Conservation (phyloP, 2,888 invertebrate genomes). For the Melipona bicolor region DNA sequence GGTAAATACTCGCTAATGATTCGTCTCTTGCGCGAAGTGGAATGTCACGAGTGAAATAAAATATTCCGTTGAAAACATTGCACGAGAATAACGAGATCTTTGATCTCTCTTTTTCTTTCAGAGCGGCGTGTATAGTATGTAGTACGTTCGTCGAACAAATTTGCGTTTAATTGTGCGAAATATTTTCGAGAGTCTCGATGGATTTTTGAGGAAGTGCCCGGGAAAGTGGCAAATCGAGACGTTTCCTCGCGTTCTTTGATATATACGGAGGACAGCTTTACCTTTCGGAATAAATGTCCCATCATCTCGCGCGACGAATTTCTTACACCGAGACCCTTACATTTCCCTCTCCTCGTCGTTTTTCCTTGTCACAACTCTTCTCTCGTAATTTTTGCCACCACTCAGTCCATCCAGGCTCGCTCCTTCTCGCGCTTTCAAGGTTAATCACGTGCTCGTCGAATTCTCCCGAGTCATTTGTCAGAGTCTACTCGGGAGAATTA, state of each 20-base stretch:
- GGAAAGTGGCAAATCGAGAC: constrained; percentile 6
- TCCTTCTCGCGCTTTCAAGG: constrained; percentile 17
- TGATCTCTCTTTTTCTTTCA: constrained; percentile 5
- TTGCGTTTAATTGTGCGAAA: constrained; percentile 33
- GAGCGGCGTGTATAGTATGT: neutral
- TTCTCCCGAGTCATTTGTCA: neutral
- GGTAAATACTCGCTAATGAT: neutral
- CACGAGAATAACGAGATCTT: neutral
- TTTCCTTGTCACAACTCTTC: neutral
- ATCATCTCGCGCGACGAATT: constrained; percentile 50
- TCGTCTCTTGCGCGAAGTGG: neutral
- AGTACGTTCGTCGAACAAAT: constrained; percentile 14
- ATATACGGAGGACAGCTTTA: constrained; percentile 37
- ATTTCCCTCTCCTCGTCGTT: neutral
- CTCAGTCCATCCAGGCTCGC: neutral
- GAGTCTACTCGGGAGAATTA: too few relatives aligned
- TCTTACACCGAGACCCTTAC: constrained; percentile 1
- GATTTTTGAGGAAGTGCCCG: neutral
- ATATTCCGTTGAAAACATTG: neutral
- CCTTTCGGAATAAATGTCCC: constrained; percentile 53
- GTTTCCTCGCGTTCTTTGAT: constrained; percentile 18
- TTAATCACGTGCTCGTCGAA: constrained; percentile 32
- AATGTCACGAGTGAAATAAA: neutral
- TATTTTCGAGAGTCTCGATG: neutral
- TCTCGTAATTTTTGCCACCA: neutral